Evolutionary conservation across 2,888 invertebrate genomes (phyloP), one percentile per base, ranked within the genome.

Genomic region (Acanthacorydalis orientalis): DNA sequence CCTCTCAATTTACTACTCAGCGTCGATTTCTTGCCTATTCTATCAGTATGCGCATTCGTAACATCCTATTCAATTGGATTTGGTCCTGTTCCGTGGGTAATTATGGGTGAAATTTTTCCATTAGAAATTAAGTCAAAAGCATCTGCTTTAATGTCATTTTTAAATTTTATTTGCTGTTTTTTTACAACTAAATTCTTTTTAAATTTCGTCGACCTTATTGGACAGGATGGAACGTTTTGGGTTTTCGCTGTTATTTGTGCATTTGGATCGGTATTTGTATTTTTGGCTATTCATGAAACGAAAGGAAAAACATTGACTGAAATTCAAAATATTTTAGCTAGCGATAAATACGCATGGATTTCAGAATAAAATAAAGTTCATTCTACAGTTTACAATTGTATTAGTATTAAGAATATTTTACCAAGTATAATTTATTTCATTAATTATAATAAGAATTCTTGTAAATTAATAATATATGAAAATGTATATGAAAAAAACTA

Each of bases 11-110:
- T 72, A 23, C 69, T 78, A 0, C 56, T 59, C 1, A 58, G 64
- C 15, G 68, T 83, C 8, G 69, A 73, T 0, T 85, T 83, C 81
- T 59, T 88, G 46, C 86, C 88, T 0, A 62, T 88, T 7, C 54
- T 76, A 1, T 75, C 79, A 31, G 62, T 88, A 16, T 79, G 82
- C 12, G 51, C 82, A 1, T 89, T 83, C 62, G 78, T 83, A 11
- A 62, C 83, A n/a, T 74, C 82, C 31, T 88, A 87, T 64, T 82
- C 84, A 0, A 57, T 87, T 38, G 87, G 87, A 39, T 81, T 79
- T 56, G 88, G 88, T 0, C 88, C 88, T 0, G 81, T 89, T 31
- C 87, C 88, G 0, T 84, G 83, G 83, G 73, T 87, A 69, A 80
- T 83, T 73, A 47, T 53, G 15, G 77, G 86, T 4, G 89, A 89